phyloP scores from a whole-genome alignment of 2,888 invertebrate genomes.

The Dasypogon diadema region DNA sequence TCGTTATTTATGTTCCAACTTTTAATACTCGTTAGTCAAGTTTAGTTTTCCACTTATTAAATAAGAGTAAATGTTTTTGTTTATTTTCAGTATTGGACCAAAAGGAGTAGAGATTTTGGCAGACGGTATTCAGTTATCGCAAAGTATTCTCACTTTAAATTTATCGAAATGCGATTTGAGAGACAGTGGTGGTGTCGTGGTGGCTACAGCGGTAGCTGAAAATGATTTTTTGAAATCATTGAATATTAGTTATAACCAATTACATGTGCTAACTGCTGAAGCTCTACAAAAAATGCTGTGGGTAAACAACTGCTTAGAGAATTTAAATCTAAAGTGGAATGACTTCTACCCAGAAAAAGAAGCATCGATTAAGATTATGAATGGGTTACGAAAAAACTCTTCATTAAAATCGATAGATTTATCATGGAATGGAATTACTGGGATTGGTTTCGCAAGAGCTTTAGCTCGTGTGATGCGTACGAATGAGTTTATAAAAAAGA shows the following conservation, averaged over 20 bases:
- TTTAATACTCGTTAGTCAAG: not conserved
- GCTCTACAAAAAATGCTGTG: slow-evolving; percentile 38
- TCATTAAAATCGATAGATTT: slow-evolving; percentile 51
- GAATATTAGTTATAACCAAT: slow-evolving; percentile 52
- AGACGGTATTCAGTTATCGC: slow-evolving; percentile 50
- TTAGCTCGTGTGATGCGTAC: slow-evolving; percentile 36
- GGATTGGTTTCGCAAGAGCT: slow-evolving; percentile 24
- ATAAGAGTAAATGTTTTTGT: not conserved
- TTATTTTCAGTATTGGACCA: slow-evolving; percentile 51
- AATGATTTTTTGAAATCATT: slow-evolving; percentile 49
- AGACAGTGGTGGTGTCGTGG: slow-evolving; percentile 53
- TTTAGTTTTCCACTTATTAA: not conserved
- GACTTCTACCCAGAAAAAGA: slow-evolving; percentile 50
- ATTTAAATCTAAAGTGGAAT: slow-evolving; percentile 55
- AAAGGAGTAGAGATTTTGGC: slow-evolving; percentile 50
- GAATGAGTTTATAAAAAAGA: not conserved
- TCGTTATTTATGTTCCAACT: not conserved
- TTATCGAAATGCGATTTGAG: slow-evolving; percentile 52
- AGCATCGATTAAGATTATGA: slow-evolving; percentile 31
- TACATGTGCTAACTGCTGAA: slow-evolving; percentile 11
- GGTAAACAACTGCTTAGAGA: slow-evolving; percentile 29
- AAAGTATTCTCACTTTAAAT: slow-evolving; percentile 51
- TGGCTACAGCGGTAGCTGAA: slow-evolving; percentile 25
- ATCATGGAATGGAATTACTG: slow-evolving; percentile 55
- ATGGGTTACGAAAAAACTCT: slow-evolving; percentile 50